These are phyloP conservation scores for Napeogenes inachia DNA, from an alignment of 2,888 invertebrate genomes.

Conservation along the genomic window DNA sequence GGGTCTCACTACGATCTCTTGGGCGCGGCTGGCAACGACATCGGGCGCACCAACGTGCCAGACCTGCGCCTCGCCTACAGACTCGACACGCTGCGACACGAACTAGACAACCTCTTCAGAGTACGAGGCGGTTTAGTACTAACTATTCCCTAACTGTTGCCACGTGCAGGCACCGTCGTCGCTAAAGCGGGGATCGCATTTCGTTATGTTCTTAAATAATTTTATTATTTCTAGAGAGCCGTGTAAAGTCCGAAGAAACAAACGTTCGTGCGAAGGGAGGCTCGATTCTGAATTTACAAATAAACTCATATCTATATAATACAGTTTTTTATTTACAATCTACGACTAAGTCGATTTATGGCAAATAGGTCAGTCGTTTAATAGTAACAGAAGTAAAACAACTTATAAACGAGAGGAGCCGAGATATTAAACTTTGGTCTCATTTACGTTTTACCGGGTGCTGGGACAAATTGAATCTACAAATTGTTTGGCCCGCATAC, in stretches of 20 bases:
- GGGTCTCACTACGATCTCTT: slow-evolving; percentile 97
- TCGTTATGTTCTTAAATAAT: not conserved
- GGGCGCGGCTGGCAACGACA: slow-evolving; percentile 98
- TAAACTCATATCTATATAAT: slow-evolving; percentile 13
- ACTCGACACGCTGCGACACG: slow-evolving; percentile 94
- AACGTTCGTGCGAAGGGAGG: slow-evolving; percentile 8
- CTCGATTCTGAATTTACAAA: slow-evolving; percentile 22
- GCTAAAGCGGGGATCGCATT: too few species aligned
- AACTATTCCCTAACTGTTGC: too few species aligned
- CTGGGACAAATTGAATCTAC: too few species aligned
- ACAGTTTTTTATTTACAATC: slow-evolving; percentile 14
- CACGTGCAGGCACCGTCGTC: too few species aligned
- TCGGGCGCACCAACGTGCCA: slow-evolving; percentile 98
- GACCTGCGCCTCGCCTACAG: slow-evolving; percentile 97
- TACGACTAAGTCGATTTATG: not conserved
- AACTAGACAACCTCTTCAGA: slow-evolving; percentile 94
- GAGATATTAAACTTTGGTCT: too few species aligned
- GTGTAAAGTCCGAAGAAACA: slow-evolving; percentile 11
- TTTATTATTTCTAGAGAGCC: slow-evolving; percentile 16
- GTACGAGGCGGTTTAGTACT: slow-evolving; percentile 44
- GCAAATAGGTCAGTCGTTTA: too few species aligned
- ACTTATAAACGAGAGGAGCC: too few species aligned
- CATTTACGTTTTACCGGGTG: too few species aligned
- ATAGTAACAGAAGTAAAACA: too few species aligned
- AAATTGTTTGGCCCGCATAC: too few species aligned